phyloP scores from a whole-genome alignment of 1,140 invertebrate genomes.

The Ostrea denselamellosa region DNA sequence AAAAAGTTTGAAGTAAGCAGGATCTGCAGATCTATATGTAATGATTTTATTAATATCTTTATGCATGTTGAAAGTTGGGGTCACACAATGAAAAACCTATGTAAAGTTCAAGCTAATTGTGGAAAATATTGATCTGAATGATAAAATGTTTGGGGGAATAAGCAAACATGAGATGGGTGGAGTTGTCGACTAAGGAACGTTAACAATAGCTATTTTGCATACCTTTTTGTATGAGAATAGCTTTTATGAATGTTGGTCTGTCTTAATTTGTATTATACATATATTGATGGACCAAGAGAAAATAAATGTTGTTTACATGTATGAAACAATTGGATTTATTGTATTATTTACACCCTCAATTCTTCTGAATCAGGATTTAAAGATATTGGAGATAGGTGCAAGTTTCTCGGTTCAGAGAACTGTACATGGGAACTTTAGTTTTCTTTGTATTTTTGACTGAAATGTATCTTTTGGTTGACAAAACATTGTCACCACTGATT shows the following conservation, averaged over 20 bases:
- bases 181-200: neutral
- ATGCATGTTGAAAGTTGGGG: neutral
- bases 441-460: neutral
- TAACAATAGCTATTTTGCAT: neutral
- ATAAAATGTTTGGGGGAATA: neutral
- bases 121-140: constrained; percentile 6
- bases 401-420: neutral
- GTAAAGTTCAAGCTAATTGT: neutral
- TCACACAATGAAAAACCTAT: neutral
- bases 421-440: neutral
- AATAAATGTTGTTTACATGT: no score
- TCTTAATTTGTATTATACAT: no score
- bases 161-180: constrained; percentile 23
- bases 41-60: neutral
- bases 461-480: neutral
- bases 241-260: no score
- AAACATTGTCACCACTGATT: neutral
- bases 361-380: no score
- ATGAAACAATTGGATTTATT: no score
- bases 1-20: no score
- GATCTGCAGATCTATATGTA: no score
- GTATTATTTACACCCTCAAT: no score
- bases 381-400: neutral
- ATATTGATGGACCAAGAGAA: no score
- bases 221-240: neutral